Conservation (phyloP, 2,888 invertebrate species). For the Osedax fenrisi region DNA sequence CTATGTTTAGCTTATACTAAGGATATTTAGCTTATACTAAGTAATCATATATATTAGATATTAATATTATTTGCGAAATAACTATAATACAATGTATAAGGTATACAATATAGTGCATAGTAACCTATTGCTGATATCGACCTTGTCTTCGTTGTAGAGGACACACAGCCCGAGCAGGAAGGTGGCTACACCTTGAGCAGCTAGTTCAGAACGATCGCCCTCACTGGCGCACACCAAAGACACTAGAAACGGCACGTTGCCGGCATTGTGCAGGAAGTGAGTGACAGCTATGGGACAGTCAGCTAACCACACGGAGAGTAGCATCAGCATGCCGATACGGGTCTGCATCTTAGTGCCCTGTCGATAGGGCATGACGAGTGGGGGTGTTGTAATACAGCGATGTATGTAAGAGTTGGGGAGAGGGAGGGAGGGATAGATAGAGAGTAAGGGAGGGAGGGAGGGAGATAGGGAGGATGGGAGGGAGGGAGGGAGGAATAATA, state of each 20-base stretch:
- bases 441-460: neutral
- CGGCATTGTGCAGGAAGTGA: slow-evolving; percentile 62
- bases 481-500: neutral
- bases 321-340: slow-evolving; percentile 76
- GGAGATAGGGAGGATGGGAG: neutral
- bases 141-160: slow-evolving; percentile 47
- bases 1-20: too few relatives aligned
- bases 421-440: neutral
- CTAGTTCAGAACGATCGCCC: slow-evolving; percentile 76
- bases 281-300: slow-evolving; percentile 72
- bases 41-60: too few relatives aligned
- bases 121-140: slow-evolving; percentile 37
- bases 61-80: too few relatives aligned
- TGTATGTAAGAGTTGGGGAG: neutral
- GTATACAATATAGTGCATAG: too few relatives aligned
- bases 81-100: too few relatives aligned
- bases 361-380: too few relatives aligned
- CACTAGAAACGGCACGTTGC: slow-evolving; percentile 65
- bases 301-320: slow-evolving; percentile 75
- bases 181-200: slow-evolving; percentile 77
- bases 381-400: too few relatives aligned
- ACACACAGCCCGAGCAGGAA: slow-evolving; percentile 83
- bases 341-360: slow-evolving; percentile 65
- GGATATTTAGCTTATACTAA: too few relatives aligned
- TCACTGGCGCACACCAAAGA: slow-evolving; percentile 57